phyloP scores from a whole-genome alignment of 2,888 invertebrate species.

The Amitus sp. region DNA sequence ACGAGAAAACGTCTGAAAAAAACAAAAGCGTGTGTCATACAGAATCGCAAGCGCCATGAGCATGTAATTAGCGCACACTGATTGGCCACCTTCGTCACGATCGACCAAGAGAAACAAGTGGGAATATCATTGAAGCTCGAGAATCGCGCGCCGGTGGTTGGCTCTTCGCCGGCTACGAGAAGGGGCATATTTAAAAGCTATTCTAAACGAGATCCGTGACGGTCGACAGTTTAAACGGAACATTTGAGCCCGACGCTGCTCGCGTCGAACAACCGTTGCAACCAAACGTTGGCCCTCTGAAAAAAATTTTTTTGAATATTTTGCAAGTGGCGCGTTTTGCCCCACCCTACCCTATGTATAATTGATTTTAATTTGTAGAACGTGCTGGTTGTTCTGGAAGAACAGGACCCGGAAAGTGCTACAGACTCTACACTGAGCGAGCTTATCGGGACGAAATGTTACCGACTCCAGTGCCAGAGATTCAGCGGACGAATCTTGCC shows the following conservation, averaged over 20 bases:
- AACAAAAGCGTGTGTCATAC: not conserved
- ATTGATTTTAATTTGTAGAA: too few relatives aligned
- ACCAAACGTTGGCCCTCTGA: too few relatives aligned
- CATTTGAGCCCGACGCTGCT: constrained; percentile 13
- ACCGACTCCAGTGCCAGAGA: constrained; percentile 97
- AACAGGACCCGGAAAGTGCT: constrained; percentile 97
- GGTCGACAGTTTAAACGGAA: constrained; percentile 24
- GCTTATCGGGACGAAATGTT: constrained; percentile 98
- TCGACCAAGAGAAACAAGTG: constrained; percentile 2
- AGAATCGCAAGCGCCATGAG: constrained; percentile 19
- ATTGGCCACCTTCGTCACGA: constrained; percentile 21
- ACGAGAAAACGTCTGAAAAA: not conserved
- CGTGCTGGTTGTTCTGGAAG: constrained; percentile 85
- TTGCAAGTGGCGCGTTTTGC: too few relatives aligned
- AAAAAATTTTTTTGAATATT: too few relatives aligned
- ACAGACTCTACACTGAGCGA: constrained; percentile 96
- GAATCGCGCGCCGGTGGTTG: not conserved
- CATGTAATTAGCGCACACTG: constrained; percentile 29
- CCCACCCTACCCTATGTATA: too few relatives aligned
- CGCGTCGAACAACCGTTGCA: not conserved
- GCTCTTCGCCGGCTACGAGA: not conserved
- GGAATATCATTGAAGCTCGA: constrained; percentile 13
- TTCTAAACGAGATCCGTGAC: constrained; percentile 3
- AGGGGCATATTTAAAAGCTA: not conserved
- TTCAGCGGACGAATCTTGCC: constrained; percentile 97